Conservation (phyloP, 2,113 vertebrate species). For the Pelecanoides urinatrix region DNA sequence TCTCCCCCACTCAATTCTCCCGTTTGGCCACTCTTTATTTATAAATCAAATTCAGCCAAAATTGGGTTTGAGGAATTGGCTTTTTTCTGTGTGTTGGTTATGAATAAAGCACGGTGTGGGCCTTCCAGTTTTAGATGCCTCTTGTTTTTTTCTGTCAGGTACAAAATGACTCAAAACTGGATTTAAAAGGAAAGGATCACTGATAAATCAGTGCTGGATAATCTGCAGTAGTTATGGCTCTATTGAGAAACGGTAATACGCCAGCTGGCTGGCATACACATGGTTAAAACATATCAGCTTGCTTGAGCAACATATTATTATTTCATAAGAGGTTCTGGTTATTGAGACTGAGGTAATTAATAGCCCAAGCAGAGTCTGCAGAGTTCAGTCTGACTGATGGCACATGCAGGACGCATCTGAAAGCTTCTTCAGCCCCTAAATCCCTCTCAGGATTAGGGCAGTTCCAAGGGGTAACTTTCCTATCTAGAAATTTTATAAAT, state of each 20-base stretch:
- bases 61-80: conserved; percentile 18
- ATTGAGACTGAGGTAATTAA: conserved; percentile 4
- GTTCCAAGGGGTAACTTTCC: background rate
- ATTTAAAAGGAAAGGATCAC: background rate
- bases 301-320: background rate
- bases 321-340: background rate
- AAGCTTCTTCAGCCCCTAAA: background rate
- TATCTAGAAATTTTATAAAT: background rate
- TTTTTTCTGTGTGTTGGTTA: background rate
- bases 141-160: background rate
- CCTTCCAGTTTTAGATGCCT: background rate
- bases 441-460: background rate
- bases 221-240: background rate
- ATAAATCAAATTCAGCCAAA: conserved; percentile 13
- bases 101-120: background rate
- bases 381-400: background rate
- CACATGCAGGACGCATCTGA: background rate
- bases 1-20: background rate
- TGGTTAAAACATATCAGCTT: background rate
- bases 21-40: background rate
- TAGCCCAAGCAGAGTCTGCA: background rate
- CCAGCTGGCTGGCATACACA: background rate
- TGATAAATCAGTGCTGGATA: background rate
- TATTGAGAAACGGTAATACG: background rate
- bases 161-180: background rate